These are phyloP conservation scores for Cynopterus brachyotis DNA, from an alignment of 2,113 vertebrate species.

Conservation along the genomic window DNA sequence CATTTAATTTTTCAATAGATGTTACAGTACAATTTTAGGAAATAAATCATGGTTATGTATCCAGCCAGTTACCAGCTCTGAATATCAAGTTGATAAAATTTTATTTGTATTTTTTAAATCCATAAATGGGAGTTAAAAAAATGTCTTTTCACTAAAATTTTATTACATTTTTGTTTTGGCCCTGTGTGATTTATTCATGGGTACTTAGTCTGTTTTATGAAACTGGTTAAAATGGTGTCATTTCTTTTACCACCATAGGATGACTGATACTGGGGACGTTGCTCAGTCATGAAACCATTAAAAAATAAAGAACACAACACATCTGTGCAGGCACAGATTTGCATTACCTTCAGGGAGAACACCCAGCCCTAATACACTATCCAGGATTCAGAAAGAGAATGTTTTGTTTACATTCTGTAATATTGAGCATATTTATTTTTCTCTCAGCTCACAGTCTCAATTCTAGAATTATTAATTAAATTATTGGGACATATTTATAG, in stretches of 20 bases:
- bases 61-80: slow-evolving; percentile 73
- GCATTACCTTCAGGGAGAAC: background rate
- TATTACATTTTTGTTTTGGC: slow-evolving; percentile 82
- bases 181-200: slow-evolving; percentile 82
- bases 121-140: slow-evolving; percentile 73
- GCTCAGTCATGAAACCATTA: background rate
- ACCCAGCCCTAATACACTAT: background rate
- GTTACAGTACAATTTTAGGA: slow-evolving; percentile 74
- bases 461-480: background rate
- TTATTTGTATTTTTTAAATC: slow-evolving; percentile 81
- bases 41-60: slow-evolving; percentile 76
- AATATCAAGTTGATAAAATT: slow-evolving; percentile 78
- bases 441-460: background rate
- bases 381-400: background rate
- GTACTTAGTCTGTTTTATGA: slow-evolving; percentile 49
- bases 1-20: slow-evolving; percentile 76
- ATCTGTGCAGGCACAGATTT: background rate
- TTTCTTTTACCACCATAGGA: background rate
- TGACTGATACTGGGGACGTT: background rate
- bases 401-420: background rate
- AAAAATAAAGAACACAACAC: background rate
- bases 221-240: slow-evolving; percentile 34
- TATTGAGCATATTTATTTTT: slow-evolving; percentile 1
- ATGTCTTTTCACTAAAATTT: slow-evolving; percentile 84
- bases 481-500: background rate